A percentile compares a stretch with the other conserved stretches of the same genome.
phyloP scores from a whole-genome alignment of 2,113 vertebrate genomes.

The Bettongia penicillata region DNA sequence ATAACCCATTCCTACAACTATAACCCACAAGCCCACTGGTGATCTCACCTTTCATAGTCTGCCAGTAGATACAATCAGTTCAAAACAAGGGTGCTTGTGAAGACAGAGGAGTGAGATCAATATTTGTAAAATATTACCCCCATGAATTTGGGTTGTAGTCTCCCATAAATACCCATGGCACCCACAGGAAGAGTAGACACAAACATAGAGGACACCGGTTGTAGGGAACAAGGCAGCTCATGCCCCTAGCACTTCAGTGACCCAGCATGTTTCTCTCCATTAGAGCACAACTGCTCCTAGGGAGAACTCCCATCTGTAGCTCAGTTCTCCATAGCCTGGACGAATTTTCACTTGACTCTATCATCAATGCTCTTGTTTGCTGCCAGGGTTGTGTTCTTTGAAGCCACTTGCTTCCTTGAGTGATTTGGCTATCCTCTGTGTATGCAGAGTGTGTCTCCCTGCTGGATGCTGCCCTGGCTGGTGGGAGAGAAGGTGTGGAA shows the following conservation, averaged over 20 bases:
- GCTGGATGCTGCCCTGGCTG: neutral
- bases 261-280: neutral
- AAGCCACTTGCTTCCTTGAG: neutral
- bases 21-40: neutral
- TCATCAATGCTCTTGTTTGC: neutral
- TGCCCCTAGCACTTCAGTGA: neutral
- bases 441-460: neutral
- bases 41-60: neutral
- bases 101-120: neutral
- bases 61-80: neutral
- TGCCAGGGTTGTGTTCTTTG: too few species aligned
- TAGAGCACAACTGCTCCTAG: neutral
- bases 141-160: neutral
- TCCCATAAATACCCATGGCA: neutral
- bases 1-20: neutral
- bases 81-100: neutral
- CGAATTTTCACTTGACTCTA: neutral
- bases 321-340: neutral
- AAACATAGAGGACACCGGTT: neutral
- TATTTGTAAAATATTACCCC: neutral
- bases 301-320: neutral
- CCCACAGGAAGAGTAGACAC: neutral
- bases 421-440: neutral
- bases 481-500: neutral
- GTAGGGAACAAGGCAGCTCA: neutral